Conservation (phyloP, 2,113 vertebrate species). For the Zosterops hypoxanthus region DNA sequence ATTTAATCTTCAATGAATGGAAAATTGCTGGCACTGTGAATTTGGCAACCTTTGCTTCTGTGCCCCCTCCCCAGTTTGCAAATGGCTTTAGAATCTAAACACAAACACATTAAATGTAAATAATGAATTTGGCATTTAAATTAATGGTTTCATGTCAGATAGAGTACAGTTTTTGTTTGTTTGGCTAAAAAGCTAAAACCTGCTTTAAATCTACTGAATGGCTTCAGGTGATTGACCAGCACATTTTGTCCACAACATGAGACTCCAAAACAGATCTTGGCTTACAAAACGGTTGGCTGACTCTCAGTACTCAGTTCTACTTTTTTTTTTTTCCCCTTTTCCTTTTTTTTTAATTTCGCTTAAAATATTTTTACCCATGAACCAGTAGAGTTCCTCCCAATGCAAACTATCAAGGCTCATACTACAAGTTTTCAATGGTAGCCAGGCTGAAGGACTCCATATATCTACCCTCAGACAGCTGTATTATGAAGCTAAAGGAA, state of each 20-base stretch:
- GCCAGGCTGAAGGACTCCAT: constrained; percentile 66
- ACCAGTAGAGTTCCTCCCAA: constrained; percentile 4
- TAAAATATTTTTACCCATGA: constrained; percentile 30
- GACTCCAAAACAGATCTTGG: background rate
- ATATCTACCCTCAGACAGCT: constrained; percentile 74
- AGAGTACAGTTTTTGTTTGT: constrained; percentile 6
- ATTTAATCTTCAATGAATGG: constrained; percentile 32
- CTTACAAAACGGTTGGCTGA: background rate
- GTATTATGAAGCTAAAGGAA: constrained; percentile 74
- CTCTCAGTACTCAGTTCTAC: background rate
- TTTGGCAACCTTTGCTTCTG: background rate
- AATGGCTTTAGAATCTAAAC: constrained; percentile 22
- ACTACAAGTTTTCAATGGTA: constrained; percentile 68
- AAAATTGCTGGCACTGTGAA: constrained; percentile 47
- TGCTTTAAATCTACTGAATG: background rate
- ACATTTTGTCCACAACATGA: background rate
- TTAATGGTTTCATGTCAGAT: constrained; percentile 26
- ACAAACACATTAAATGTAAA: constrained; percentile 33
- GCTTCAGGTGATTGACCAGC: constrained; percentile 13
- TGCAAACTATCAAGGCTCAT: constrained; percentile 60
- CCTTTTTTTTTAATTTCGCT: background rate
- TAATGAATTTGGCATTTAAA: constrained; percentile 48
- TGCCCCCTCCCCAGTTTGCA: background rate
- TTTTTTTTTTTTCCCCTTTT: background rate
- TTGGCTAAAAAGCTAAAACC: constrained; percentile 9